These are phyloP conservation scores for Helleia helle DNA, from an alignment of 2,888 invertebrate species.

Conservation along the genomic window DNA sequence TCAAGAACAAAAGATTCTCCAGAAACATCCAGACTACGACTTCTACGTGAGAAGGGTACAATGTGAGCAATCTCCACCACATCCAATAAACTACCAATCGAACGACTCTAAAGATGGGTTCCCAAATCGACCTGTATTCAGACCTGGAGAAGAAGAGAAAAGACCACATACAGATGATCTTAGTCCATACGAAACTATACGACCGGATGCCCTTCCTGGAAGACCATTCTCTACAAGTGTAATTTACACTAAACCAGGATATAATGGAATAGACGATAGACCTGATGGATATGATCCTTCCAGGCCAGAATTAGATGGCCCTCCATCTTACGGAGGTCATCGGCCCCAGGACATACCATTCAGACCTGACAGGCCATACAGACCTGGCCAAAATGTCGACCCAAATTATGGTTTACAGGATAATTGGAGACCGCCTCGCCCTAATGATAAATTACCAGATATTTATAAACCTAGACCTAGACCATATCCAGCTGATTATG, in stretches of 20 bases:
- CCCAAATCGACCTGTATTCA: conserved; percentile 48
- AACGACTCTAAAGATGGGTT: conserved; percentile 38
- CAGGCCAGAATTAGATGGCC: conserved; percentile 40
- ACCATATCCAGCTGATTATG: conserved; percentile 27
- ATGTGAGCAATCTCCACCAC: conserved; percentile 56
- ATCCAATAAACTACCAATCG: conserved; percentile 42
- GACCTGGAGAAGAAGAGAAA: conserved; percentile 49
- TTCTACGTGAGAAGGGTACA: conserved; percentile 50
- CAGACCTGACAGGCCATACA: conserved; percentile 30
- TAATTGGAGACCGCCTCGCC: conserved; percentile 30
- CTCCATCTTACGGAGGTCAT: conserved; percentile 37
- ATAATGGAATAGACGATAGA: conserved; percentile 29
- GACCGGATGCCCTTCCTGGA: conserved; percentile 22
- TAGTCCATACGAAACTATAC: conserved; percentile 28
- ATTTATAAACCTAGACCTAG: conserved; percentile 31
- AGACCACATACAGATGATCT: conserved; percentile 40
- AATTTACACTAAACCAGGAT: conserved; percentile 28
- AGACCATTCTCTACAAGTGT: conserved; percentile 21
- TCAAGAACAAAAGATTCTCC: conserved; percentile 40
- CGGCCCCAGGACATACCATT: conserved; percentile 48
- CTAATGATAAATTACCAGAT: conserved; percentile 30
- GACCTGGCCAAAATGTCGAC: conserved; percentile 42
- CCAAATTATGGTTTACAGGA: conserved; percentile 41
- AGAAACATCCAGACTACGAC: conserved; percentile 56
- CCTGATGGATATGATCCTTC: conserved; percentile 48